These are phyloP conservation scores for Corvus hawaiiensis DNA, from an alignment of 2,113 vertebrate genomes.

Conservation along the genomic window DNA sequence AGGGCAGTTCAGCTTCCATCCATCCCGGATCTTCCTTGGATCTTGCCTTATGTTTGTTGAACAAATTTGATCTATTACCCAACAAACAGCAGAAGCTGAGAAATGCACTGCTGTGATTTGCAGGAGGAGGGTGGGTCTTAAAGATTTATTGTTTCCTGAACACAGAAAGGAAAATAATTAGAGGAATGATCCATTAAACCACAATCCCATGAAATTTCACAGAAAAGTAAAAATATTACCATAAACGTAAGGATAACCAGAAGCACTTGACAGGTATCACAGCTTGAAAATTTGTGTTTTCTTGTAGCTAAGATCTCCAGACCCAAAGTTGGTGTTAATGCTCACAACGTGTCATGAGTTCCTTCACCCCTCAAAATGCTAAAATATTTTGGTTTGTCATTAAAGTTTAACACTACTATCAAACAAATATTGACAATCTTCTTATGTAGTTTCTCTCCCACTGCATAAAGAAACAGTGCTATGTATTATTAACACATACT, in stretches of 20 bases:
- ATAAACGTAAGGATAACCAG: not conserved
- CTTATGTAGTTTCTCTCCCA: not conserved
- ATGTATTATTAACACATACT: not conserved
- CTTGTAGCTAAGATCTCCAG: not conserved
- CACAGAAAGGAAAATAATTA: not conserved
- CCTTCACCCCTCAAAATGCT: not conserved
- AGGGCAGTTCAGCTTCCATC: not conserved
- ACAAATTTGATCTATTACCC: not conserved
- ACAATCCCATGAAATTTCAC: not conserved
- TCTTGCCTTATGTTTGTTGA: not conserved
- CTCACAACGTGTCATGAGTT: not conserved
- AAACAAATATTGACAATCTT: constrained; percentile 8
- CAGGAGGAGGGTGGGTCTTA: not conserved
- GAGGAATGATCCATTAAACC: not conserved
- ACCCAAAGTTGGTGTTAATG: not conserved
- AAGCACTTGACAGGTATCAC: not conserved
- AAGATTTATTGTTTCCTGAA: not conserved
- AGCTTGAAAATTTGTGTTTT: not conserved
- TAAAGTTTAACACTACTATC: not conserved
- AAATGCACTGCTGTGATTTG: not conserved
- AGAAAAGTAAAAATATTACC: not conserved
- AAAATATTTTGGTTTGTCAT: not conserved
- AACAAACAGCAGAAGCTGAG: not conserved
- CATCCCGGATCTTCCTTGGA: not conserved
- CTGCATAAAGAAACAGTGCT: not conserved